Conservation (phyloP, 1,140 invertebrate species). For the Maconellicoccus hirsutus region DNA sequence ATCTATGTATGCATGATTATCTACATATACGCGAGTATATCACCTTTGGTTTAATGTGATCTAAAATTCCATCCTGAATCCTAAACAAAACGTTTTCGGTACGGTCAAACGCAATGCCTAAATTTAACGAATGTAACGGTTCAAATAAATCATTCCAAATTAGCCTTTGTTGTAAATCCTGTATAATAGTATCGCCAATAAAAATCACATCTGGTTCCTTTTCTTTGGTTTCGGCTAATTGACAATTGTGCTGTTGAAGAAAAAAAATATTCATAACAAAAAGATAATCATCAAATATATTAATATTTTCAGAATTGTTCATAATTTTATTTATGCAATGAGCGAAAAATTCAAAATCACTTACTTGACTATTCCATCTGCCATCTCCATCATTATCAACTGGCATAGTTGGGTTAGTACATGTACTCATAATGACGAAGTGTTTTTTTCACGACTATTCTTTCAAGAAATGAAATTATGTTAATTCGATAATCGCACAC, state of each 20-base stretch:
- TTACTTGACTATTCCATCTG: slow-evolving; percentile 26
- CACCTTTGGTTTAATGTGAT: slow-evolving; percentile 76
- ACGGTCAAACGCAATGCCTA: slow-evolving; percentile 76
- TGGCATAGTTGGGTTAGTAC: slow-evolving; percentile 18
- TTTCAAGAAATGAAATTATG: too few species aligned
- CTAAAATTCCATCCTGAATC: slow-evolving; percentile 74
- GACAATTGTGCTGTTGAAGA: slow-evolving; percentile 60
- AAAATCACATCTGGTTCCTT: slow-evolving; percentile 82
- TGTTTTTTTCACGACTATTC: too few species aligned
- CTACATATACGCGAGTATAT: slow-evolving; percentile 19
- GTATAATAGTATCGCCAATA: slow-evolving; percentile 73
- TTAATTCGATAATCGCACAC: too few species aligned
- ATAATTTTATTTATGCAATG: too few species aligned
- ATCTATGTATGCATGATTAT: background rate
- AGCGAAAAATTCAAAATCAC: background rate
- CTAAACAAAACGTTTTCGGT: slow-evolving; percentile 82
- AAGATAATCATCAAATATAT: background rate
- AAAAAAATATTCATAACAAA: too few species aligned
- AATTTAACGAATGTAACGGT: slow-evolving; percentile 64
- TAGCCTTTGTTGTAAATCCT: slow-evolving; percentile 61
- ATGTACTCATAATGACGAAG: slow-evolving; percentile 23
- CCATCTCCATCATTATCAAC: slow-evolving; percentile 25
- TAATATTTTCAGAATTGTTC: background rate
- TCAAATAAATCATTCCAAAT: slow-evolving; percentile 74
- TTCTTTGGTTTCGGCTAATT: slow-evolving; percentile 64